Base-by-base conservation (phyloP, 2,888 invertebrate genomes). In the Drosophila nigricruria region DNA sequence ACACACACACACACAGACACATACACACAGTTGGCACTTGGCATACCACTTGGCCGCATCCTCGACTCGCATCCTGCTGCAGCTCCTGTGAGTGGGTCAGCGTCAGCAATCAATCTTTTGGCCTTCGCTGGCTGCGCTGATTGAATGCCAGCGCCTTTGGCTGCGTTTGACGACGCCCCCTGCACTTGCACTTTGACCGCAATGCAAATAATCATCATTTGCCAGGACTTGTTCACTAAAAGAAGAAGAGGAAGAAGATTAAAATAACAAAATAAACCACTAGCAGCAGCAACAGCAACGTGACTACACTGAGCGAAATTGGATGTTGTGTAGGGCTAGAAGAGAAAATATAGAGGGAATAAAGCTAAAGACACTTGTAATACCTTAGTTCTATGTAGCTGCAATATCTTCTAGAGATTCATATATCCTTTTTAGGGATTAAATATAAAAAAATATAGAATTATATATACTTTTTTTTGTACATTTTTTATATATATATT, bases 161-260 rank as follows among this genome's bases (percentile, higher is more conserved):
- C 73, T 67, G 59, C 67, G 54, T 27, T 61, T 47, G 60, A 67
- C 72, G 63, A 49, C 49, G 49, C 49, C 70, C 73, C 73, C 60
- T 30, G 40, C 43, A 59, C 30, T 70, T 77, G 79, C 77, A 79
- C 79, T 77, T 75, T 78, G 81, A 83, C 87, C 82, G 74, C 77
- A 81, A 70, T 70, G 77, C 70, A 77, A 85, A 82, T 80, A 80
- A 77, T 77, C 77, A 74, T 70, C n/a, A 74, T 81, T 75, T 71
- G 45, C 32, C 76, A 71, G 77, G 76, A 79, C 53, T 60, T 43
- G 66, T n/a, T 30, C 14, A 58, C 32, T 59, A 65, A 45, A 45
- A 70, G 10, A 10, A 12, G n/a, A 27, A 9, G 5, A 12, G 14
- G 27, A 27, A 25, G 6, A 32, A 49, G 2, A 20, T 18, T 6